phyloP scores from a whole-genome alignment of 2,888 invertebrate genomes.

The Amphimallon solstitiale region DNA sequence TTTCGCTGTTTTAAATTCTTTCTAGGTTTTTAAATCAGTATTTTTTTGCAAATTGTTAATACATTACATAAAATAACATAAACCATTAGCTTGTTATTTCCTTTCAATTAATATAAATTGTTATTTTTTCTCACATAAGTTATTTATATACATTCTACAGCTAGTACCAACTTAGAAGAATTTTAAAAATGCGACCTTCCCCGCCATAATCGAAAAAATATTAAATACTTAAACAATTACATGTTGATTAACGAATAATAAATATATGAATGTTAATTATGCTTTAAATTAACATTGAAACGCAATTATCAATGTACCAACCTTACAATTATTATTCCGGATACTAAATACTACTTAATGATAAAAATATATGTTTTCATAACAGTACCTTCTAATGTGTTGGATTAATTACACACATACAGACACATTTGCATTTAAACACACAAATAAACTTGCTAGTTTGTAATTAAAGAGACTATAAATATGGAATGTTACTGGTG shows the following conservation, averaged over 20 bases:
- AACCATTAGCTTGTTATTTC: not conserved
- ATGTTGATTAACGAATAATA: not conserved
- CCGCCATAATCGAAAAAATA: not conserved
- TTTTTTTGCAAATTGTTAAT: too few relatives aligned
- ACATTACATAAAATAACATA: too few relatives aligned
- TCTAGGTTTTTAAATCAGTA: too few relatives aligned
- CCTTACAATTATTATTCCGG: conserved; percentile 27
- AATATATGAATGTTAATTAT: not conserved
- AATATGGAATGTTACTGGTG: not conserved
- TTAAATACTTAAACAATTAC: not conserved
- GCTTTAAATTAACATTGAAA: conserved; percentile 8
- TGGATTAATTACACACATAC: conserved; percentile 45
- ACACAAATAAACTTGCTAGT: conserved; percentile 49
- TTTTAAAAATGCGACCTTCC: conserved; percentile 17
- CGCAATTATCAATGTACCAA: conserved; percentile 7
- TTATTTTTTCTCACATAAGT: not conserved
- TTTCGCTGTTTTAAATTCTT: too few relatives aligned
- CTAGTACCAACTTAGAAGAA: not conserved
- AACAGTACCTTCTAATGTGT: not conserved
- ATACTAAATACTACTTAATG: not conserved
- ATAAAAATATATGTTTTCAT: not conserved
- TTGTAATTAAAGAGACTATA: not conserved
- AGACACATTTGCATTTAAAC: conserved; percentile 38
- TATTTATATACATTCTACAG: too few relatives aligned
- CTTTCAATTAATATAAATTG: not conserved